Percentiles rank a stretch among this genome's conserved stretches.
These are phyloP conservation scores for Chrysolina oricalcia DNA, from an alignment of 2,888 invertebrate genomes.

Conservation along the genomic window DNA sequence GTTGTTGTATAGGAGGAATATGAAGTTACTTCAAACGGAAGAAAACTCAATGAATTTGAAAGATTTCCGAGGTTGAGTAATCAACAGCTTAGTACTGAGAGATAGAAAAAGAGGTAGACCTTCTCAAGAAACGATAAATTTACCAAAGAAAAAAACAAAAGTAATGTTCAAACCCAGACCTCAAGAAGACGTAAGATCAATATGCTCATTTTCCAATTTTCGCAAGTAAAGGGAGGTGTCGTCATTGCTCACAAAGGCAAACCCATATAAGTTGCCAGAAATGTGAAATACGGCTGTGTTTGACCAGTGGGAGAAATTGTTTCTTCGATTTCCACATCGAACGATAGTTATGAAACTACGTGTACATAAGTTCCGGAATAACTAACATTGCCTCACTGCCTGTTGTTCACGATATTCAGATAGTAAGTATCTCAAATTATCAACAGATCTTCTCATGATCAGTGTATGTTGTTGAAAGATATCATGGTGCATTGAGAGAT, in stretches of 20 bases:
- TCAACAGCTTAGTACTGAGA: conserved; percentile 15
- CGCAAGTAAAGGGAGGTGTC: conserved; percentile 21
- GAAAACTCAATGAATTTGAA: conserved; percentile 28
- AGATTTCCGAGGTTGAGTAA: conserved; percentile 21
- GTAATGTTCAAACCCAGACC: conserved; percentile 26
- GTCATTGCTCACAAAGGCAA: conserved; percentile 11
- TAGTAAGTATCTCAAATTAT: too few species aligned
- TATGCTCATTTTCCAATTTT: conserved; percentile 18
- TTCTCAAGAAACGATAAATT: conserved; percentile 23
- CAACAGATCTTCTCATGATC: too few species aligned
- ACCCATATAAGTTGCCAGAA: conserved; percentile 24
- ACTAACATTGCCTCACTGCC: background rate
- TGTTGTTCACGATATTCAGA: too few species aligned
- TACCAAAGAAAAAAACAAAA: conserved; percentile 26
- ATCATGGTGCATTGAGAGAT: too few species aligned
- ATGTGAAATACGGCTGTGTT: conserved; percentile 25
- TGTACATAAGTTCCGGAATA: background rate
- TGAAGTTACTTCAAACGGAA: conserved; percentile 22
- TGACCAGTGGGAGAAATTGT: background rate
- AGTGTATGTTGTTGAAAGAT: too few species aligned
- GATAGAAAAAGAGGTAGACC: conserved; percentile 23
- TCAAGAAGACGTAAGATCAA: conserved; percentile 21
- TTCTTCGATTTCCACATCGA: background rate
- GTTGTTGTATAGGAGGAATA: conserved; percentile 34
- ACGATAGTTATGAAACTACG: background rate